Evolutionary conservation across 2,113 vertebrate species (phyloP).

Genomic region (Corythornis madagascariensis): DNA sequence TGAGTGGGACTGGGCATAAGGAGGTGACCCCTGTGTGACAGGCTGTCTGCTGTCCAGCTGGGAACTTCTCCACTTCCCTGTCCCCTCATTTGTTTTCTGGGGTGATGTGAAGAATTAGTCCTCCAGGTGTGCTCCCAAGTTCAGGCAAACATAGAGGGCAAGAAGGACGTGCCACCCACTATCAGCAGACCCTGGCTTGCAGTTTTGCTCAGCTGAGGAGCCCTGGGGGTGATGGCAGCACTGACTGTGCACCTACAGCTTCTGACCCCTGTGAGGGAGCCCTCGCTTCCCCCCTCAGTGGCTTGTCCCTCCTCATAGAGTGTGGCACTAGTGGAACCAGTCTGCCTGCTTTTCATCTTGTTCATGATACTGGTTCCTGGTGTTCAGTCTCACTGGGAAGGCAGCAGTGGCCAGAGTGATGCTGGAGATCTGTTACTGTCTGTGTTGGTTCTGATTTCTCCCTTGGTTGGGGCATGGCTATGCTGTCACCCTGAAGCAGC

Average conservation of each 20-base stretch:
- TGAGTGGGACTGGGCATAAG: accelerated
- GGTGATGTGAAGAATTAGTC: background rate
- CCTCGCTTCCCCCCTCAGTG: accelerated
- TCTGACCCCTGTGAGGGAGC: background rate
- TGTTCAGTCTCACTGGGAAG: background rate
- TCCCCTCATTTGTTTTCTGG: background rate
- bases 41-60: background rate
- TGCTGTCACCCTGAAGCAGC: accelerated
- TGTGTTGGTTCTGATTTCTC: background rate
- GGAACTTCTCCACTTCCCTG: background rate
- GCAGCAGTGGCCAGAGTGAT: background rate
- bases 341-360: background rate
- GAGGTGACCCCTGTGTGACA: background rate
- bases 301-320: background rate
- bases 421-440: background rate
- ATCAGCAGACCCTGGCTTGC: background rate
- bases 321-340: background rate
- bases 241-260: background rate
- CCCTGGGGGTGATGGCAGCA: background rate
- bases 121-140: background rate
- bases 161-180: background rate
- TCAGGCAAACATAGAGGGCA: background rate
- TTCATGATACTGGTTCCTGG: background rate
- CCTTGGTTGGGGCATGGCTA: accelerated
- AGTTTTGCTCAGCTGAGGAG: background rate